A percentile compares a stretch with the other conserved stretches of the same genome.
Conservation (phyloP, 2,888 invertebrate species). For the Cerceris rybyensis region DNA sequence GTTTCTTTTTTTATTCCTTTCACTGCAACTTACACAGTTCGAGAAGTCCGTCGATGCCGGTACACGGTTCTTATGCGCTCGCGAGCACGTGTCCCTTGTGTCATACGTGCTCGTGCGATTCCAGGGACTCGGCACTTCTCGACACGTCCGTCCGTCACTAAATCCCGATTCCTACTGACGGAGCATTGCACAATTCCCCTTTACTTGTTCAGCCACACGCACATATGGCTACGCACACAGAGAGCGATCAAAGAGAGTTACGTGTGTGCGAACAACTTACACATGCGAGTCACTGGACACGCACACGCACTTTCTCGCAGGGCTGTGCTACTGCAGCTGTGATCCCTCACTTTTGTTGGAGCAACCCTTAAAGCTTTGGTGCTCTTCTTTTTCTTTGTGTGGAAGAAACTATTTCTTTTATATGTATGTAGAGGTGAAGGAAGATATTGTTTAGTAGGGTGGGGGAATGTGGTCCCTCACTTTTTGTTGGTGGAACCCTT, state of each 20-base stretch:
- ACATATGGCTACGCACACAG: conserved; percentile 15
- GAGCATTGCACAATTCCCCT: conserved; percentile 60
- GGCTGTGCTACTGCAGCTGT: background rate
- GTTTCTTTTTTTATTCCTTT: background rate
- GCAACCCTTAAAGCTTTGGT: too few species aligned
- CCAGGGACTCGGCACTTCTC: conserved; percentile 31
- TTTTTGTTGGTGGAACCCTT: too few species aligned
- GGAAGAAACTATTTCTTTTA: too few species aligned
- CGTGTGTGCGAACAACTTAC: background rate
- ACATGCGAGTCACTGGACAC: background rate
- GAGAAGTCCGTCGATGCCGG: background rate
- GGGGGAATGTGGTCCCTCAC: background rate
- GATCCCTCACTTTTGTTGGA: background rate
- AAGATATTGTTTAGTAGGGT: too few species aligned
- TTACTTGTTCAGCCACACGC: conserved; percentile 29
- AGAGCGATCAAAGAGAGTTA: background rate
- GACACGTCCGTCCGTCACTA: conserved; percentile 58
- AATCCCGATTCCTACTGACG: conserved; percentile 70
- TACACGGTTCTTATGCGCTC: conserved; percentile 7
- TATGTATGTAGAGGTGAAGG: too few species aligned
- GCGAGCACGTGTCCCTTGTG: conserved; percentile 55
- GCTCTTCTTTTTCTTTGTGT: too few species aligned
- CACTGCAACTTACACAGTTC: conserved; percentile 8
- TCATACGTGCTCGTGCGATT: conserved; percentile 53
- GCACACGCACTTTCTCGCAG: conserved; percentile 14